These are phyloP conservation scores for Magallana nippona DNA, from an alignment of 2,888 invertebrate species.

Conservation along the genomic window DNA sequence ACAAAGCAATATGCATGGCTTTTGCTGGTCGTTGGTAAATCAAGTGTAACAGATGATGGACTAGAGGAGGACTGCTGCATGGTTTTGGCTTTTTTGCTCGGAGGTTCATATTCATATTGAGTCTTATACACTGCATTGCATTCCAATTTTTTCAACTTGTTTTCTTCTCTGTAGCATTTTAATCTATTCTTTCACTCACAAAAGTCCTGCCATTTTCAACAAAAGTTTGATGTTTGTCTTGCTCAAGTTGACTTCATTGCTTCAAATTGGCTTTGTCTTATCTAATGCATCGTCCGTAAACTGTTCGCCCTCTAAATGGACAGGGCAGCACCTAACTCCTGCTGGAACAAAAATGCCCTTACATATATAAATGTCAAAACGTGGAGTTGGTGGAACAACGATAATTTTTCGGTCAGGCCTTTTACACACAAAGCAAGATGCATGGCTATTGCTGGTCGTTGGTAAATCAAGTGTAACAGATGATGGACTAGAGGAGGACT, in stretches of 20 bases:
- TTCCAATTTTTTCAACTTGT: background rate
- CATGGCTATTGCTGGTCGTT: slow-evolving; percentile 14
- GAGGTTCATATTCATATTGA: background rate
- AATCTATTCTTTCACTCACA: background rate
- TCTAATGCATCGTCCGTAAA: background rate
- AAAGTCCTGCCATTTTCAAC: background rate
- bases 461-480: slow-evolving; percentile 3
- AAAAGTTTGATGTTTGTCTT: background rate
- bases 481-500: slow-evolving; percentile 2
- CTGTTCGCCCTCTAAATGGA: background rate
- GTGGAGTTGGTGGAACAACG: background rate
- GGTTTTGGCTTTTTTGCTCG: background rate
- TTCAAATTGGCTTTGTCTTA: background rate
- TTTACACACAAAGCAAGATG: slow-evolving; percentile 33
- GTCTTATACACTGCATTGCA: background rate
- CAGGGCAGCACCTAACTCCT: slow-evolving; percentile 24
- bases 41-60: slow-evolving; percentile 7
- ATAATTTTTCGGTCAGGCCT: background rate
- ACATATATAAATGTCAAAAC: background rate
- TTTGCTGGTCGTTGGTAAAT: slow-evolving; percentile 5
- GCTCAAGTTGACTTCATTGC: background rate
- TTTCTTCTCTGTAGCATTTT: slow-evolving; percentile 10
- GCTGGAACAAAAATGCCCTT: too few relatives aligned
- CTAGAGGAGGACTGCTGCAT: background rate
- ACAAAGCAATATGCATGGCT: slow-evolving; percentile 35